Conservation (phyloP, 2,113 vertebrate species). For the Ceyx cyanopectus region DNA sequence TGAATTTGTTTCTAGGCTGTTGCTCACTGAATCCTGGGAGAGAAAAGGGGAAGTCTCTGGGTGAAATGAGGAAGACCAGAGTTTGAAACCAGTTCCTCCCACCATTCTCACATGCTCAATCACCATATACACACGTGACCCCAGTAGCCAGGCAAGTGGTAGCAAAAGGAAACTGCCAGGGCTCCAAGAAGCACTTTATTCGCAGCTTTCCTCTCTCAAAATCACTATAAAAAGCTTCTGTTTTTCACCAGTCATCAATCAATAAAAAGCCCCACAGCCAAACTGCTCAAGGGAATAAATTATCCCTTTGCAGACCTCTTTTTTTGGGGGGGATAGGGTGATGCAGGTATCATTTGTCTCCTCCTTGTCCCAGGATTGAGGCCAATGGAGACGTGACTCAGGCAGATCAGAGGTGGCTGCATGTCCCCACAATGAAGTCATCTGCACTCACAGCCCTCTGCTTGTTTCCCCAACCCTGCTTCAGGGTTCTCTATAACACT, state of each 20-base stretch:
- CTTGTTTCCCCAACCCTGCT: rapidly evolving
- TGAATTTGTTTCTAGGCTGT: not conserved
- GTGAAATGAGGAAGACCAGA: not conserved
- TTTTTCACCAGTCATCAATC: not conserved
- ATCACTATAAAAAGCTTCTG: not conserved
- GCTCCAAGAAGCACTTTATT: not conserved
- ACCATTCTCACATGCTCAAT: not conserved
- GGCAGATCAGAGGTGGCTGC: not conserved
- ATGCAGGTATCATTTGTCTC: not conserved
- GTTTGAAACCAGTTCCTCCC: not conserved
- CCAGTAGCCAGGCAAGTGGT: not conserved
- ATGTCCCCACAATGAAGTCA: not conserved
- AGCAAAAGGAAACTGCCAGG: not conserved
- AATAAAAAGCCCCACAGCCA: not conserved
- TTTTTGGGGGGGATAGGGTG: not conserved
- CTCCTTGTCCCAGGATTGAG: not conserved
- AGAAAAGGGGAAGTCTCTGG: not conserved
- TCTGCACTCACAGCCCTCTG: not conserved
- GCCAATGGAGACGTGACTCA: not conserved
- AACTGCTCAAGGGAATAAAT: not conserved
- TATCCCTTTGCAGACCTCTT: not conserved
- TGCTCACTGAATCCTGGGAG: not conserved
- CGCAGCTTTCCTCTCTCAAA: not conserved
- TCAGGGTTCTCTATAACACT: not conserved
- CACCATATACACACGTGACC: rapidly evolving